Percentiles rank a stretch among this genome's conserved stretches.
These are phyloP conservation scores for Drosophila macrospina DNA, from an alignment of 2,888 invertebrate genomes.

Conservation along the genomic window DNA sequence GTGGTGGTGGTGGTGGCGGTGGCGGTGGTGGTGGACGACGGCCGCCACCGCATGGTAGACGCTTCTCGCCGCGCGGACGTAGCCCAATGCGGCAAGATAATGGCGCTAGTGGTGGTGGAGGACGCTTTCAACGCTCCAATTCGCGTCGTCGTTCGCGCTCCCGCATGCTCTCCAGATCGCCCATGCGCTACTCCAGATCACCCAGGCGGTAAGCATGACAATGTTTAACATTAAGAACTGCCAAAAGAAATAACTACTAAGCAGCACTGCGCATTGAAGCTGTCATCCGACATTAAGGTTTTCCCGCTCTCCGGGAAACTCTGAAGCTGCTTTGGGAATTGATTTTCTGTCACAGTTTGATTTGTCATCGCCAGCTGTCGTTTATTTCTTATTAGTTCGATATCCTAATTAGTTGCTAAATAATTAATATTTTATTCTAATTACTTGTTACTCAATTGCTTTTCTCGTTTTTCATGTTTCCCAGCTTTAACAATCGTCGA, in stretches of 20 bases:
- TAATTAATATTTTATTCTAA: not conserved
- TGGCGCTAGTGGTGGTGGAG: constrained; percentile 57
- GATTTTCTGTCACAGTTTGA: too few relatives aligned
- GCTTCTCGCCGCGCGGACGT: constrained; percentile 74
- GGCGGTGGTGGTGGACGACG: constrained; percentile 75
- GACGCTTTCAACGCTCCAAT: constrained; percentile 82
- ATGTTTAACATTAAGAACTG: not conserved
- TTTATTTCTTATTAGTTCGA: not conserved
- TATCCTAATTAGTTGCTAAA: not conserved
- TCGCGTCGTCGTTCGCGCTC: constrained; percentile 84
- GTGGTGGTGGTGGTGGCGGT: constrained; percentile 74
- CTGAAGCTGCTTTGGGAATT: too few relatives aligned
- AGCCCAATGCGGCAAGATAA: constrained; percentile 76
- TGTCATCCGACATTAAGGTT: too few relatives aligned
- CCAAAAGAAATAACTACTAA: not conserved
- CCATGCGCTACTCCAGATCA: constrained; percentile 83
- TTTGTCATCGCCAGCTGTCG: not conserved
- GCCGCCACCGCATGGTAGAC: constrained; percentile 71
- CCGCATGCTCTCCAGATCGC: constrained; percentile 83
- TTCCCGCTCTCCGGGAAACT: too few relatives aligned
- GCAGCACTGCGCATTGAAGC: too few relatives aligned
- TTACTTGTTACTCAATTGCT: not conserved
- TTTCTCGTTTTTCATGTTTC: not conserved
- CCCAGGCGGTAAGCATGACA: constrained; percentile 81
- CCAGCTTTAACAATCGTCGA: constrained; percentile 82